phyloP scores from a whole-genome alignment of 1,140 invertebrate genomes.

The Ceratina japonica region DNA sequence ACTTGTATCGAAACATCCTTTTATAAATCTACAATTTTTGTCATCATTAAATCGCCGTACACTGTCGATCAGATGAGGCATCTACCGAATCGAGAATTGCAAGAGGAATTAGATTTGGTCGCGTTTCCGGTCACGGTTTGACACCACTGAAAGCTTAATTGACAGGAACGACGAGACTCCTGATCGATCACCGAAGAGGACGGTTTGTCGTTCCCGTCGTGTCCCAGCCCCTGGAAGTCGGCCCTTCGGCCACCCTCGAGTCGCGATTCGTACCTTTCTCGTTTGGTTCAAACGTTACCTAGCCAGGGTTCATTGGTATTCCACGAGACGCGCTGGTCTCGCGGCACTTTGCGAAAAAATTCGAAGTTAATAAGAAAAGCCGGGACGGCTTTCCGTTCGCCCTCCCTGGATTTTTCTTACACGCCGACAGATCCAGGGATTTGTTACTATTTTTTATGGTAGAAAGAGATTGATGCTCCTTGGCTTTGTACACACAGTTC shows the following conservation, averaged over 20 bases:
- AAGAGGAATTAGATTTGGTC: slow-evolving; percentile 38
- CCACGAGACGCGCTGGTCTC: slow-evolving; percentile 64
- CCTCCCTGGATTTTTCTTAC: neutral
- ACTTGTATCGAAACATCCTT: too few species aligned
- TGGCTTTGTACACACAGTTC: neutral
- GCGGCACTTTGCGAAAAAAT: slow-evolving; percentile 77
- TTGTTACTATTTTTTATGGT: slow-evolving; percentile 1
- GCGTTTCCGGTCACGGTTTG: slow-evolving; percentile 1
- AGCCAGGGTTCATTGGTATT: slow-evolving; percentile 76
- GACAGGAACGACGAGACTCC: slow-evolving; percentile 47
- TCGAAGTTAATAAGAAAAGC: slow-evolving; percentile 80
- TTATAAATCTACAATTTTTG: too few species aligned
- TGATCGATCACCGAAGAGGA: slow-evolving; percentile 42
- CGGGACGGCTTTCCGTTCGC: slow-evolving; percentile 74
- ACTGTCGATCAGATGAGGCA: neutral
- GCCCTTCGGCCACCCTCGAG: slow-evolving; percentile 47
- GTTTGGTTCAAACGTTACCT: slow-evolving; percentile 33
- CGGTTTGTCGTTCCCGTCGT: slow-evolving; percentile 40
- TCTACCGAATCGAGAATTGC: neutral
- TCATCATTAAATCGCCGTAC: neutral
- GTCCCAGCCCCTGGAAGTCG: slow-evolving; percentile 14
- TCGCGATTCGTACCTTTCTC: slow-evolving; percentile 37
- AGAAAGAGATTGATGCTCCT: neutral
- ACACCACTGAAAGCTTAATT: slow-evolving; percentile 51
- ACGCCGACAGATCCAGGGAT: slow-evolving; percentile 2